Conservation (phyloP, 2,113 vertebrate genomes). For the Brachyhypopomus gauderio region DNA sequence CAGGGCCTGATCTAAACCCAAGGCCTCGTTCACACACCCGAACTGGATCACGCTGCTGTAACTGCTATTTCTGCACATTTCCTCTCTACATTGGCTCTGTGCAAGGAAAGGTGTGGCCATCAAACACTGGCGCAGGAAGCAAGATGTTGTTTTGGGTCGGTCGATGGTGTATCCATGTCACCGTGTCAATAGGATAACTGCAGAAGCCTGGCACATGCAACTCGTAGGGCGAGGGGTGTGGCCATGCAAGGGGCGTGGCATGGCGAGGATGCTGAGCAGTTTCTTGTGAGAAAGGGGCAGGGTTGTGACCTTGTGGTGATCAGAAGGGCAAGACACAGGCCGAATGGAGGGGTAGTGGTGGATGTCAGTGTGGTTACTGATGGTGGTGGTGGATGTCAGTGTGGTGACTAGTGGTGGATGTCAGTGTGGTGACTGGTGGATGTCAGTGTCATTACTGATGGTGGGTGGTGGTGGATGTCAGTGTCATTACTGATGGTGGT, state of each 20-base stretch:
- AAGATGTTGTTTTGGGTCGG: background rate
- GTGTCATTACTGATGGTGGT: background rate
- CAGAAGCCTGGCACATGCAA: background rate
- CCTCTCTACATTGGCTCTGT: too few relatives aligned
- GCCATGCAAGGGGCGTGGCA: background rate
- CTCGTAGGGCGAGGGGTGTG: too few relatives aligned
- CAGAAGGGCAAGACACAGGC: background rate
- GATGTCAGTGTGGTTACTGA: background rate
- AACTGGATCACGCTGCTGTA: too few relatives aligned
- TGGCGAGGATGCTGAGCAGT: too few relatives aligned
- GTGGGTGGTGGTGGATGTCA: too few relatives aligned
- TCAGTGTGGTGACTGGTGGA: background rate
- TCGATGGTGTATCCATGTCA: background rate
- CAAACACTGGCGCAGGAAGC: too few relatives aligned
- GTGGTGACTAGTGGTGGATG: background rate
- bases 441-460: too few relatives aligned
- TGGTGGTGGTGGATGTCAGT: background rate
- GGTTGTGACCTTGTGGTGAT: background rate
- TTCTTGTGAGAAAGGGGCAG: background rate
- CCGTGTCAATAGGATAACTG: background rate
- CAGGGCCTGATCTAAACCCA: too few relatives aligned
- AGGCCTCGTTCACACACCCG: too few relatives aligned
- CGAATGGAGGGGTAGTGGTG: background rate
- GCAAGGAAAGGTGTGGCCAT: too few relatives aligned
- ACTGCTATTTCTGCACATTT: too few relatives aligned